Evolutionary conservation across 2,113 vertebrate genomes (phyloP).

Genomic region (Steatornis caripensis): DNA sequence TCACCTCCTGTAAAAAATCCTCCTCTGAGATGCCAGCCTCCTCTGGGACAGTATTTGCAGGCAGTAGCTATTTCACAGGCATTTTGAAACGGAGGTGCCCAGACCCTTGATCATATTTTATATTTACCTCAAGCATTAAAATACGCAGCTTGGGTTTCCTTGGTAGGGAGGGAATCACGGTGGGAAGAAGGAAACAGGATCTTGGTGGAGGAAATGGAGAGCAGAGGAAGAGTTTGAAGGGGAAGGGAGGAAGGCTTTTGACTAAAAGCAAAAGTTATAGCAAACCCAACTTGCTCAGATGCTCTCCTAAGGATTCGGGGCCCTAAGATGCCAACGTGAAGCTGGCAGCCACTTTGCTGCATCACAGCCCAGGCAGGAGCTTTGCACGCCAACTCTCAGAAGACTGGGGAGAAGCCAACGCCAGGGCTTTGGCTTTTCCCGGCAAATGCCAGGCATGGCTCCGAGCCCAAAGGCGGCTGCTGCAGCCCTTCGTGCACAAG

Average conservation of each 20-base stretch:
- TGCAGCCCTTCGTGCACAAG: not conserved
- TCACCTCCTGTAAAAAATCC: not conserved
- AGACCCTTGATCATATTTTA: not conserved
- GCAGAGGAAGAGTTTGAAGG: not conserved
- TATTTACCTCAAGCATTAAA: not conserved
- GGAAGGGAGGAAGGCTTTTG: not conserved
- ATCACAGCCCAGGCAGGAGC: not conserved
- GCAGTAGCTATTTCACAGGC: not conserved
- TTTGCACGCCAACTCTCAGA: not conserved
- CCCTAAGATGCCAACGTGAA: not conserved
- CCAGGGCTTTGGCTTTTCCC: not conserved
- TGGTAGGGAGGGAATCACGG: not conserved
- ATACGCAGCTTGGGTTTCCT: not conserved
- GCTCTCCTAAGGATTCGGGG: not conserved
- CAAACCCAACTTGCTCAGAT: not conserved
- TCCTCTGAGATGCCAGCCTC: not conserved
- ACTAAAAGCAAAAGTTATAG: not conserved
- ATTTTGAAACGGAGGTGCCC: not conserved
- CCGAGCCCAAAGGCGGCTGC: not conserved
- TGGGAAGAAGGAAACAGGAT: not conserved
- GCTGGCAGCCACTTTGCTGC: not conserved
- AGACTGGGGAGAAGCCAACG: not conserved
- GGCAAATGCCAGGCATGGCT: fast-evolving
- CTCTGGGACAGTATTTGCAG: not conserved
- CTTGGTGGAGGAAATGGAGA: not conserved